Evolutionary conservation across 2,888 invertebrate genomes (phyloP).

Genomic region (Sphaerophoria rueppellii): DNA sequence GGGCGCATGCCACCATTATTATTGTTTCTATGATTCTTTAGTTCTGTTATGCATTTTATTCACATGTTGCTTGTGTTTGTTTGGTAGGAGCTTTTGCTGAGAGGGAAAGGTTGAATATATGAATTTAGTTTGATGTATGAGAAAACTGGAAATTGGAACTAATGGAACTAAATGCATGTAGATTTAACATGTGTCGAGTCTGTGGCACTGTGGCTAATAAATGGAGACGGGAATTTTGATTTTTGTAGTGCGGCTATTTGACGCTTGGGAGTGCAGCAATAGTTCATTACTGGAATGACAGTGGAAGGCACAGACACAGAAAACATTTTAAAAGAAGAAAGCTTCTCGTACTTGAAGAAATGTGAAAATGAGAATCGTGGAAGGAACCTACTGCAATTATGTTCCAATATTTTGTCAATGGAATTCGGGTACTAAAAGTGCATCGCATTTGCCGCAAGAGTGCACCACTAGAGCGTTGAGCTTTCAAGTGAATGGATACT

Average conservation of each 20-base stretch:
- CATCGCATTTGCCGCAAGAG: slow-evolving; percentile 14
- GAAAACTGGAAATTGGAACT: slow-evolving; percentile 44
- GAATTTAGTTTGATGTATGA: slow-evolving; percentile 9
- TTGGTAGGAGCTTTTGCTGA: slow-evolving; percentile 49
- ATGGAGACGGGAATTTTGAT: slow-evolving; percentile 13
- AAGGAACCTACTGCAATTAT: not conserved
- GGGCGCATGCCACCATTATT: slow-evolving; percentile 69
- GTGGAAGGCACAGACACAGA: slow-evolving; percentile 6
- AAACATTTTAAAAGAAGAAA: too few species aligned
- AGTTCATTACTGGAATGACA: slow-evolving; percentile 5
- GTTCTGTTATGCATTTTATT: slow-evolving; percentile 37
- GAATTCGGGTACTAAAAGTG: not conserved
- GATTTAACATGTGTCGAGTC: slow-evolving; percentile 5
- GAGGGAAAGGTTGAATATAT: not conserved
- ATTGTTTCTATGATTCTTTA: slow-evolving; percentile 22
- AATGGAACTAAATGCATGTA: slow-evolving; percentile 41
- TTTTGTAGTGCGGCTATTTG: slow-evolving; percentile 61
- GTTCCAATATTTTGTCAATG: not conserved
- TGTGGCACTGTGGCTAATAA: too few species aligned
- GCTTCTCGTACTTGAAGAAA: too few species aligned
- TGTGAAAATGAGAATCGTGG: too few species aligned
- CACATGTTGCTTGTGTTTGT: slow-evolving; percentile 21
- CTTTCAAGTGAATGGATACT: too few species aligned
- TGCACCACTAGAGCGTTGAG: slow-evolving; percentile 7
- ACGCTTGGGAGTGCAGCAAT: slow-evolving; percentile 71